Conservation (phyloP, 2,113 vertebrate species). For the Dromaius novaehollandiae region DNA sequence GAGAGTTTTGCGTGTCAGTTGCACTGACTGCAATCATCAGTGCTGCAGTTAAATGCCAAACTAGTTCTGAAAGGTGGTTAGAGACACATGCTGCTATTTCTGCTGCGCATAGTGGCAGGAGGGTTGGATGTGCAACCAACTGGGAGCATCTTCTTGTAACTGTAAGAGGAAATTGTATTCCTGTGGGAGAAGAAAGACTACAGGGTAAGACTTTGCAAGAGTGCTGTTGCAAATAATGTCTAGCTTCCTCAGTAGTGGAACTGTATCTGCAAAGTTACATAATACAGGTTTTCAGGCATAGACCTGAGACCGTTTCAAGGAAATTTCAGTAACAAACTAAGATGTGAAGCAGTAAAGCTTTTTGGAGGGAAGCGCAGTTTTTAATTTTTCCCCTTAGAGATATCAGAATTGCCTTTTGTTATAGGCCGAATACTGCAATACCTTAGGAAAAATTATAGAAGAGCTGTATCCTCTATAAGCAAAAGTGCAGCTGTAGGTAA, state of each 20-base stretch:
- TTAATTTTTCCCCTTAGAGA: not conserved
- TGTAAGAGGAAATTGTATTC: not conserved
- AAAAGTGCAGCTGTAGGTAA: not conserved
- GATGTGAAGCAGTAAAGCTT: not conserved
- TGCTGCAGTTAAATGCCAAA: not conserved
- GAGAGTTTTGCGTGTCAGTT: not conserved
- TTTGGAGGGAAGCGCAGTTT: not conserved
- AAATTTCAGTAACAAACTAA: not conserved
- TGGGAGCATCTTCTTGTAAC: fast-evolving
- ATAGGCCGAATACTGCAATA: not conserved
- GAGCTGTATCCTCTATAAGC: not conserved
- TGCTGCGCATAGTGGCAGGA: not conserved
- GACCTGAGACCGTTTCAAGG: not conserved
- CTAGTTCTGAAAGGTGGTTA: not conserved
- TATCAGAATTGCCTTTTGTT: not conserved
- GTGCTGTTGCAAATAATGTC: not conserved
- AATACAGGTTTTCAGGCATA: not conserved
- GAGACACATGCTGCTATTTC: not conserved
- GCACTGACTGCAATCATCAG: not conserved
- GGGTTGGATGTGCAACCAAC: not conserved
- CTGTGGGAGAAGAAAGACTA: not conserved
- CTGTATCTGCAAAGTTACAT: not conserved
- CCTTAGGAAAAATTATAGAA: not conserved
- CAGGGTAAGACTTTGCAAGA: not conserved
- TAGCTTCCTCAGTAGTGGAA: not conserved